phyloP scores from a whole-genome alignment of 1,140 invertebrate genomes.

The Saccostrea glomerata region DNA sequence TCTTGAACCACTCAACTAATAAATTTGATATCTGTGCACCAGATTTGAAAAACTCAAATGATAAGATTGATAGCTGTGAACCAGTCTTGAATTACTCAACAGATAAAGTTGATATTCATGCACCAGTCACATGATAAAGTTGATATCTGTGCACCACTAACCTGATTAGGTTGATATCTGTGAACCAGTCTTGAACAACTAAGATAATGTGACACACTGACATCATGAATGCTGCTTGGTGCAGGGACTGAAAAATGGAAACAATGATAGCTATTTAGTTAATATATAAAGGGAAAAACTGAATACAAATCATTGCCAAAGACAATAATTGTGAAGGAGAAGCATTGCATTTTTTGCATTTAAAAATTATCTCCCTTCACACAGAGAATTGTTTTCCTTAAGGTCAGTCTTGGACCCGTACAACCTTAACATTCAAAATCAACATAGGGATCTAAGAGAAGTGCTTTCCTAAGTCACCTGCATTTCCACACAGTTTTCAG shows the following conservation, averaged over 20 bases:
- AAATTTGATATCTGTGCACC: conserved; percentile 89
- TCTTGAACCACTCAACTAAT: conserved; percentile 80
- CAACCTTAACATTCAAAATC: too few relatives aligned
- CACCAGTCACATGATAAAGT: background rate
- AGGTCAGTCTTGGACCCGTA: too few relatives aligned
- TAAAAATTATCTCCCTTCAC: too few relatives aligned
- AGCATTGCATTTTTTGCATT: too few relatives aligned
- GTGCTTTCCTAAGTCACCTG: conserved; percentile 69
- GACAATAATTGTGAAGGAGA: too few relatives aligned
- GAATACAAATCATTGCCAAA: too few relatives aligned
- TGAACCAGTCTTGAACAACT: conserved; percentile 91
- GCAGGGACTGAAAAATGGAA: conserved; percentile 83
- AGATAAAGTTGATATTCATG: background rate
- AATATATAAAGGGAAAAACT: too few relatives aligned
- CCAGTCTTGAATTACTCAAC: conserved; percentile 90
- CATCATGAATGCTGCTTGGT: conserved; percentile 90
- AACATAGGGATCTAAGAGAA: background rate
- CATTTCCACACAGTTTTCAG: conserved; percentile 85
- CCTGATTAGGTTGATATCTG: conserved; percentile 87
- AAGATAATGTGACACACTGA: conserved; percentile 94
- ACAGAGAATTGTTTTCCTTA: too few relatives aligned
- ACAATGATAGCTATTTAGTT: background rate
- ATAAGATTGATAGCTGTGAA: conserved; percentile 88
- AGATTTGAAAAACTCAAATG: conserved; percentile 81
- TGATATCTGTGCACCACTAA: conserved; percentile 66